phyloP scores from a whole-genome alignment of 1,140 invertebrate genomes.

The Oedothorax gibbosus region DNA sequence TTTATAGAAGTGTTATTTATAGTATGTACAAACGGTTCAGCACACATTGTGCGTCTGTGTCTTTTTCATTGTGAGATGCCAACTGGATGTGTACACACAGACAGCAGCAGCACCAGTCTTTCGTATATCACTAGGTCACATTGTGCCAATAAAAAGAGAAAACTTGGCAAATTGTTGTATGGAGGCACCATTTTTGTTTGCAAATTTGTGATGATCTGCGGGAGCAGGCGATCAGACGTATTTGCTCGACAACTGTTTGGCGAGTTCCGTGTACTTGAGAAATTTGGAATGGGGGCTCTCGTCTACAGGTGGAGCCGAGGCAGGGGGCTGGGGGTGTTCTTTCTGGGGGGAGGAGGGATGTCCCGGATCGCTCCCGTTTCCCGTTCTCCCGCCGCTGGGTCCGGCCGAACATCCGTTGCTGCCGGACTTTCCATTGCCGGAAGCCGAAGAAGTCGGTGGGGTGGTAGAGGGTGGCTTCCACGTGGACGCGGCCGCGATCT shows the following conservation, averaged over 20 bases:
- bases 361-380: slow-evolving; percentile 32
- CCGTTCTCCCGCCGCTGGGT: slow-evolving; percentile 63
- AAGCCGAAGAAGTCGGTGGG: slow-evolving; percentile 69
- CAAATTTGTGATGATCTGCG: background rate
- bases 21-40: slow-evolving; percentile 54
- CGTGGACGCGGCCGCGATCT: slow-evolving; percentile 66
- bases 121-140: slow-evolving; percentile 49
- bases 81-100: slow-evolving; percentile 43
- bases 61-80: slow-evolving; percentile 10
- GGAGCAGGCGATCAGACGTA: slow-evolving; percentile 70
- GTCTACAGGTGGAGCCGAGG: slow-evolving; percentile 70
- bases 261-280: slow-evolving; percentile 95
- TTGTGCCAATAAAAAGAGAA: slow-evolving; percentile 54
- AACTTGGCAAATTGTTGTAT: slow-evolving; percentile 55
- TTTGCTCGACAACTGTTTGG: slow-evolving; percentile 95
- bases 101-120: slow-evolving; percentile 47
- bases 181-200: slow-evolving; percentile 54
- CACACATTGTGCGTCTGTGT: slow-evolving; percentile 58
- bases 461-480: slow-evolving; percentile 52
- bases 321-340: slow-evolving; percentile 29
- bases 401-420: slow-evolving; percentile 66
- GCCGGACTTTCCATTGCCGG: slow-evolving; percentile 66
- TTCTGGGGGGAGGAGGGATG: slow-evolving; percentile 42
- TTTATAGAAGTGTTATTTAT: slow-evolving; percentile 60
- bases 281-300: slow-evolving; percentile 96